Base-by-base conservation (phyloP, 2,888 invertebrate genomes). In the Drosophila macrospina region DNA sequence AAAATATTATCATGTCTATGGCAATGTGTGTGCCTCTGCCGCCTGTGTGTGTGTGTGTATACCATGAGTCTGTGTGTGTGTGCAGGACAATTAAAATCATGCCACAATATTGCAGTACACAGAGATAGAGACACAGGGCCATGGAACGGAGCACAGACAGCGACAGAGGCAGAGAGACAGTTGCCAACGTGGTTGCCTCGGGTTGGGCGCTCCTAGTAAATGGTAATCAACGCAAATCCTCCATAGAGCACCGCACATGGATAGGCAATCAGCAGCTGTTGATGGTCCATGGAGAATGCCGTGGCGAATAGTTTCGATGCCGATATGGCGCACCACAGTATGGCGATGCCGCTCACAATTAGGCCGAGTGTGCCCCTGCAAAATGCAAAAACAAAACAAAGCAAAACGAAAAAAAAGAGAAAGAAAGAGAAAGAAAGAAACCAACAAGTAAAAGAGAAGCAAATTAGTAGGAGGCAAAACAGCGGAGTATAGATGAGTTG, bases 281-380 rank as follows among this genome's bases (percentile, higher is more conserved):
- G 96, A 90, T 95, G 94, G 88, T 95, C 94, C 95, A 96, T 95
- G 69, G 94, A 93, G 76, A 96, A 93, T 24, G 96, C 95, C 39
- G 95, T 95, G 60, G 96, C 95, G 92, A 96, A 96, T 52, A 96
- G 93, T 91, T 96, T 96, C 55, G 96, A 95, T 30, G 96, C 95
- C 24, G 96, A 95, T 71, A 95, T 91, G 75, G 95, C 94, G 92
- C 96, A 96, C 96, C 96, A 96, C 48, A 95, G 88, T 77, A 95
- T 94, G 57, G 94, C 93, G 69, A 94, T 79, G 39, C 92, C 93
- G 55, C 94, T 93, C 69, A 94, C 90, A 71, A 93, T 90, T 75
- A 93, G 93, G 57, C 95, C 95, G 54, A 94, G 72, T 57, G 93
- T 89, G 65, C 94, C 94, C 90, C 94, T 94, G 92, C 89, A 86